These are phyloP conservation scores for Scolopax rusticola DNA, from an alignment of 2,797 vertebrate genomes.

Conservation along the genomic window DNA sequence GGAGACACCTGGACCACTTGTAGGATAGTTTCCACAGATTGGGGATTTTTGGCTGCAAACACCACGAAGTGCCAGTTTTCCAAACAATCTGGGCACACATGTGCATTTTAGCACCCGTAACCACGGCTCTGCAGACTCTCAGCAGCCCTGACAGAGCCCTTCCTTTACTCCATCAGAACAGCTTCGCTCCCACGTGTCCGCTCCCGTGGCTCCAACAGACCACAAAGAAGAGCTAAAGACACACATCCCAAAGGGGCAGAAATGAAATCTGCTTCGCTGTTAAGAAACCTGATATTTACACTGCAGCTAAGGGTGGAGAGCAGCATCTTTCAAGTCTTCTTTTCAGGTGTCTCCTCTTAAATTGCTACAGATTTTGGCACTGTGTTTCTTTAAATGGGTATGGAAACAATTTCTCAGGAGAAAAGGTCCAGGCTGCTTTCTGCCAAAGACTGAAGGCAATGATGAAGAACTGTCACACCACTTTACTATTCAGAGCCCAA, in stretches of 20 bases:
- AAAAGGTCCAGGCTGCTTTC: slow-evolving; percentile 1
- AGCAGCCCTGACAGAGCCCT: background rate
- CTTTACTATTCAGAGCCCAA: background rate
- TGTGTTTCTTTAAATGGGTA: background rate
- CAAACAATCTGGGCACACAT: accelerated
- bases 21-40: accelerated
- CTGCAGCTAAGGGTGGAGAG: background rate
- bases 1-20: background rate
- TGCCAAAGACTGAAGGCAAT: background rate
- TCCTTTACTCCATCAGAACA: background rate
- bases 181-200: background rate
- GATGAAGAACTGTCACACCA: background rate
- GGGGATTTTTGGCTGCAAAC: background rate
- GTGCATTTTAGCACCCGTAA: background rate
- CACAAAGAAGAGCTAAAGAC: background rate
- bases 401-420: slow-evolving; percentile 35
- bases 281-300: slow-evolving; percentile 11
- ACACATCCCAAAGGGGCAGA: background rate
- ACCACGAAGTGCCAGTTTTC: background rate
- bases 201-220: background rate
- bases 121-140: background rate
- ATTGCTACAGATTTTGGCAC: background rate
- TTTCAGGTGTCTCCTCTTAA: slow-evolving; percentile 37
- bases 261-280: background rate
- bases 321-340: background rate